phyloP scores from a whole-genome alignment of 2,113 vertebrate species.

The Lampris incognitus region DNA sequence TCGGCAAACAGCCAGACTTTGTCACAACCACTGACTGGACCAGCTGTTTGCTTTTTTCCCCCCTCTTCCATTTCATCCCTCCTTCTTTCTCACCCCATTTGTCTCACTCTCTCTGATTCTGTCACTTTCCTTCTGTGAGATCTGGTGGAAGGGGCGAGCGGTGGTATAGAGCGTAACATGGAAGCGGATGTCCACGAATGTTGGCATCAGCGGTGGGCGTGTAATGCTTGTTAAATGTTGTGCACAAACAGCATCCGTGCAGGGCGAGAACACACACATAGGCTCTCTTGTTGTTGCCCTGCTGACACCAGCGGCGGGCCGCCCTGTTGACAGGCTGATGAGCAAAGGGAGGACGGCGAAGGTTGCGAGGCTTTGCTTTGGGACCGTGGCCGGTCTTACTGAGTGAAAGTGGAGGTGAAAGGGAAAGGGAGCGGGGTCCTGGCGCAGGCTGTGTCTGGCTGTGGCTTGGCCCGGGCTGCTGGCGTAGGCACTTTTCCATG shows the following conservation, averaged over 20 bases:
- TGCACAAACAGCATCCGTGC: conserved; percentile 39
- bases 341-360: conserved; percentile 46
- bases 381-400: conserved; percentile 40
- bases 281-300: conserved; percentile 33
- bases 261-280: conserved; percentile 41
- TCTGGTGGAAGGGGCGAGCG: conserved; percentile 34
- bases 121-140: conserved; percentile 30
- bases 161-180: conserved; percentile 47
- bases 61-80: too few species aligned
- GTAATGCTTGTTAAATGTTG: too few species aligned
- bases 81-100: conserved; percentile 26
- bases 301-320: conserved; percentile 37
- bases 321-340: conserved; percentile 37
- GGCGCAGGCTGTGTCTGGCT: conserved; percentile 70
- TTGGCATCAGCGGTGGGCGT: conserved; percentile 20
- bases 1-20: conserved; percentile 53
- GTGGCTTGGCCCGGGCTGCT: conserved; percentile 63
- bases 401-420: conserved; percentile 58
- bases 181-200: conserved; percentile 40
- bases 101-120: conserved; percentile 26
- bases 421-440: conserved; percentile 56
- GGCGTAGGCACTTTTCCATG: conserved; percentile 70
- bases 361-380: conserved; percentile 52
- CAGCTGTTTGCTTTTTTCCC: conserved; percentile 54
- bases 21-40: conserved; percentile 54